These are phyloP conservation scores for Cygnus atratus DNA, from an alignment of 2,113 vertebrate species.

Conservation along the genomic window DNA sequence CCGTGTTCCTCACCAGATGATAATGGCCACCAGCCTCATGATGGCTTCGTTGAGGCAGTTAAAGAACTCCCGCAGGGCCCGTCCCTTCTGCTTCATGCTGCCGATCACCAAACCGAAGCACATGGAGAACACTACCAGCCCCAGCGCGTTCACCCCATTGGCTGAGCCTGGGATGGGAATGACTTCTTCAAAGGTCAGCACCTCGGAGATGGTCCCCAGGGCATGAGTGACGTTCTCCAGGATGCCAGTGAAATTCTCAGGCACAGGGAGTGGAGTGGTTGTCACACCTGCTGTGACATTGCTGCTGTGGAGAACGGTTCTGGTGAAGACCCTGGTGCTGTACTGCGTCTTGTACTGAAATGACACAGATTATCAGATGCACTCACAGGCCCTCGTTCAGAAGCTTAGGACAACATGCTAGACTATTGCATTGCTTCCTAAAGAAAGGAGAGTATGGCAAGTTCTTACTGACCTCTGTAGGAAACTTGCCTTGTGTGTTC, in stretches of 20 bases:
- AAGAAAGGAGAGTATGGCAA: not conserved
- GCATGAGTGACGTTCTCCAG: constrained; percentile 80
- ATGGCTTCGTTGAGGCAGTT: constrained; percentile 96
- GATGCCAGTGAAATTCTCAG: constrained; percentile 73
- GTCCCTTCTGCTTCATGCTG: constrained; percentile 94
- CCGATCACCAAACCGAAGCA: constrained; percentile 94
- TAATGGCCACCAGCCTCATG: constrained; percentile 94
- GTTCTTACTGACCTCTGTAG: not conserved
- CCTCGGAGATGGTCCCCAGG: constrained; percentile 79
- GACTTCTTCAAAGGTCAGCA: constrained; percentile 85
- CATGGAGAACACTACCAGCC: constrained; percentile 95
- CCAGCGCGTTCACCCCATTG: constrained; percentile 91
- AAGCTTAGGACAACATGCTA: not conserved
- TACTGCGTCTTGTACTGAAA: constrained; percentile 94
- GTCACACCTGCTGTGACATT: constrained; percentile 53
- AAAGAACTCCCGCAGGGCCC: constrained; percentile 91
- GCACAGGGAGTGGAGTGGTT: constrained; percentile 22
- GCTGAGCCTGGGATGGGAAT: constrained; percentile 88
- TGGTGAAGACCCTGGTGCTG: constrained; percentile 78
- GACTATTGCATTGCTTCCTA: not conserved
- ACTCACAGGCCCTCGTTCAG: not conserved
- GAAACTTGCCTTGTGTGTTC: not conserved
- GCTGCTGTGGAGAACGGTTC: constrained; percentile 69
- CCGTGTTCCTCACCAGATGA: constrained; percentile 91
- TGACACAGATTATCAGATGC: constrained; percentile 41